Base-by-base conservation (phyloP, 2,888 invertebrate genomes). In the Seira ritae region DNA sequence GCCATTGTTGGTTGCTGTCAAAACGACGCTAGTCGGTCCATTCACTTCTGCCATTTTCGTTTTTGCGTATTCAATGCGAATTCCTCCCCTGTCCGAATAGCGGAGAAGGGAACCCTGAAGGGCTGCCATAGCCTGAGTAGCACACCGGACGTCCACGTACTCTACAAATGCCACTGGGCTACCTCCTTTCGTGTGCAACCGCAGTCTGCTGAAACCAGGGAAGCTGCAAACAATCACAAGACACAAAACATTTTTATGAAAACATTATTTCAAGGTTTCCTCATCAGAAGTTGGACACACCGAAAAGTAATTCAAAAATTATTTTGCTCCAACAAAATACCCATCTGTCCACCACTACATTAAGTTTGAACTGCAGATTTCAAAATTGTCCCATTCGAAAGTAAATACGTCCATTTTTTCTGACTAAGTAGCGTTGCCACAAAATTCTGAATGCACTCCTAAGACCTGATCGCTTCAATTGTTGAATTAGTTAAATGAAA, bases 11-110 rank as follows among this genome's bases (percentile, higher is more conserved):
- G 89, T 78, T 65, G 85, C 86, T 55, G 87, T 83, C 50, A 89
- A 76, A 65, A 89, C 87, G 85, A 89, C 87, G 80, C 87, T 88
- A 77, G 83, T 86, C 78, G 88, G 87, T 75, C 87, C 86, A 84
- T 88, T 89, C 84, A 94, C 93, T 92, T 95, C 96, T 91, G 97
- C 96, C 98, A 98, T 98, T 94, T 98, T 98, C 93, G 96, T 97
- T 93, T 97, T 97, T 92, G 98, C 98, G 94, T 96, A 99, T 94
- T 99, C 98, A 92, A 99, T 98, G 92, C 98, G 95, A 92, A 99
- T 97, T 91, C 98, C 97, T 90, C 98, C 98, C 92, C 98, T 96
- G 91, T 97, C 97, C 89, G 98, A 98, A 92, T 97, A 97, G 92
- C 97, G 95, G 91, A 98, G 95, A 92, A 96, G 95, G 92, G 97